Evolutionary conservation across 2,888 invertebrate genomes (phyloP).

Genomic region (Tanytarsus gracilentus): DNA sequence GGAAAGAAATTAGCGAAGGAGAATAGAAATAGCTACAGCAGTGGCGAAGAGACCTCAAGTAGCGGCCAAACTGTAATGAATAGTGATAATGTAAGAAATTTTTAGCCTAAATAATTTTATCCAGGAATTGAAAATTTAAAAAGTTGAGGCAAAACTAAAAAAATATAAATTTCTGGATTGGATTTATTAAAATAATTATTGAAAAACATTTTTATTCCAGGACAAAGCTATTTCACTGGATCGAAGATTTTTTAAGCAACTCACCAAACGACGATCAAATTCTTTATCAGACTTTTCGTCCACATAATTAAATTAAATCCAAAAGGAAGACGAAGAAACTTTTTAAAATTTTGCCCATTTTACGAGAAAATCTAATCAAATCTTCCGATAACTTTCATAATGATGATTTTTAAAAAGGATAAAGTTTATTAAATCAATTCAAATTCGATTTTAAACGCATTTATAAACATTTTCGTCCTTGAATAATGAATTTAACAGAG

Average conservation of each 20-base stretch:
- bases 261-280: slow-evolving; percentile 57
- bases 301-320: slow-evolving; percentile 6
- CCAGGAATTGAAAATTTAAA: too few species aligned
- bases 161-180: not conserved
- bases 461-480: too few species aligned
- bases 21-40: slow-evolving; percentile 7
- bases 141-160: not conserved
- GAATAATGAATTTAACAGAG: too few species aligned
- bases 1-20: too few species aligned
- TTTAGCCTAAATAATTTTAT: too few species aligned
- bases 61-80: not conserved
- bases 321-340: not conserved
- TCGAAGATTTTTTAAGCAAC: slow-evolving; percentile 70
- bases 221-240: slow-evolving; percentile 59
- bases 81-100: not conserved
- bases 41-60: slow-evolving; percentile 11
- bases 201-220: slow-evolving; percentile 39
- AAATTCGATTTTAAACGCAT: too few species aligned
- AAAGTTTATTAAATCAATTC: too few species aligned
- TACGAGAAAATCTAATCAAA: too few species aligned
- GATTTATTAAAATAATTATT: not conserved
- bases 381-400: too few species aligned
- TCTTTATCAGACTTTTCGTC: slow-evolving; percentile 42
- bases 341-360: slow-evolving; percentile 10
- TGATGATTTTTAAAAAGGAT: too few species aligned